These are phyloP conservation scores for Columbina picui DNA, from an alignment of 2,113 vertebrate genomes.

Conservation along the genomic window DNA sequence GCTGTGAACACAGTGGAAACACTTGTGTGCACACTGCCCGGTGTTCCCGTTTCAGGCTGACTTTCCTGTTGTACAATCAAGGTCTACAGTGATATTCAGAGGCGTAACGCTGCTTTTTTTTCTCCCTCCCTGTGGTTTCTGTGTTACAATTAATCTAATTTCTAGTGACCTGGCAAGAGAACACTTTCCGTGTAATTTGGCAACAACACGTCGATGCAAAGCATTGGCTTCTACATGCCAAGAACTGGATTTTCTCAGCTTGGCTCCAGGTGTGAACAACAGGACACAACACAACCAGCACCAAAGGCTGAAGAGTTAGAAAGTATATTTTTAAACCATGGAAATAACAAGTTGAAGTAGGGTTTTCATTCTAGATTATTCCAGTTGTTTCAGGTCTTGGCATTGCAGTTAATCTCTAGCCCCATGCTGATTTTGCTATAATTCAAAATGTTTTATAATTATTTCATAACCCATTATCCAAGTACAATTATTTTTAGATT, in stretches of 20 bases:
- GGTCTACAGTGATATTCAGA: background rate
- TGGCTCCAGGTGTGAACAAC: conserved; percentile 55
- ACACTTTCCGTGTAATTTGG: conserved; percentile 40
- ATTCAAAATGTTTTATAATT: conserved; percentile 65
- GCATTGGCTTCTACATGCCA: conserved; percentile 10
- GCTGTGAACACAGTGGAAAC: background rate
- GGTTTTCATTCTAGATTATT: conserved; percentile 39
- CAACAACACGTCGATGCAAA: background rate
- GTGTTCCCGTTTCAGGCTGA: background rate
- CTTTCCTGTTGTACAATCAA: background rate
- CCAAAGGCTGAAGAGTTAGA: background rate
- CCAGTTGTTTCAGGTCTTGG: conserved; percentile 45
- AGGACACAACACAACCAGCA: background rate
- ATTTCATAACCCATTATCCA: conserved; percentile 57
- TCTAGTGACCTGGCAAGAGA: conserved; percentile 50
- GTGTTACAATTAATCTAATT: conserved; percentile 73
- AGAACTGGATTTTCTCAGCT: conserved; percentile 43
- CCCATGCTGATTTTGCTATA: conserved; percentile 60
- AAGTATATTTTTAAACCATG: conserved; percentile 54
- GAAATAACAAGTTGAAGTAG: conserved; percentile 56
- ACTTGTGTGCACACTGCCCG: background rate
- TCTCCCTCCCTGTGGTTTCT: background rate
- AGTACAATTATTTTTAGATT: conserved; percentile 60
- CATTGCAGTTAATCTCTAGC: conserved; percentile 48
- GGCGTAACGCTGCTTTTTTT: background rate